phyloP scores from a whole-genome alignment of 2,888 invertebrate species.

The Lycaena phlaeas region DNA sequence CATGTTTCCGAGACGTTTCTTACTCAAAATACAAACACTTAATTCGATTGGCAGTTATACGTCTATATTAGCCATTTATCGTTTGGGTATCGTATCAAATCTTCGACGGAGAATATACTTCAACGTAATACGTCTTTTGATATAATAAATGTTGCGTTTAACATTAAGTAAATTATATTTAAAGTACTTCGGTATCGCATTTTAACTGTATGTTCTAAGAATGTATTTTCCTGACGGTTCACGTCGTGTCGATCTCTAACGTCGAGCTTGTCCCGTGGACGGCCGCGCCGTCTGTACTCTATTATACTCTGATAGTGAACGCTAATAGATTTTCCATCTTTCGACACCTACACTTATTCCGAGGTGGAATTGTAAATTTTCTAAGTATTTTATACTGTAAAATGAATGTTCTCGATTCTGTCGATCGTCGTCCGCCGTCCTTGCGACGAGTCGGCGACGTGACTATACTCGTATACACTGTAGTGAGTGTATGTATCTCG shows the following conservation, averaged over 20 bases:
- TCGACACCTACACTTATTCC: slow-evolving; percentile 38
- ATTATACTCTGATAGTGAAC: slow-evolving; percentile 22
- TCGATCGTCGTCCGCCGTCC: slow-evolving; percentile 37
- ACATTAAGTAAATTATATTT: slow-evolving; percentile 55
- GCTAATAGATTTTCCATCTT: slow-evolving; percentile 31
- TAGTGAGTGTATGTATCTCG: slow-evolving; percentile 30
- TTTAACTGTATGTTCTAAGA: slow-evolving; percentile 54
- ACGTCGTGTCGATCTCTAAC: slow-evolving; percentile 38
- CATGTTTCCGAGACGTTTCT: slow-evolving; percentile 19
- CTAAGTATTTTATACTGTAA: slow-evolving; percentile 70
- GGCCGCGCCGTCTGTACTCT: slow-evolving; percentile 20
- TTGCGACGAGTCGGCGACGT: slow-evolving; percentile 30
- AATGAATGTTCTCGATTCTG: slow-evolving; percentile 54
- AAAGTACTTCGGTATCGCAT: slow-evolving; percentile 66
- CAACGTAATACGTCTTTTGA: slow-evolving; percentile 60
- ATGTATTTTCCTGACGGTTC: slow-evolving; percentile 47
- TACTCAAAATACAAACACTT: slow-evolving; percentile 16
- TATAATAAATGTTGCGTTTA: slow-evolving; percentile 52
- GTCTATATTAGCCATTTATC: slow-evolving; percentile 14
- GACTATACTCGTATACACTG: slow-evolving; percentile 29
- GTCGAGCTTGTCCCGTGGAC: slow-evolving; percentile 24
- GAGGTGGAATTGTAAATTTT: slow-evolving; percentile 67
- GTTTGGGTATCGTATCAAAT: slow-evolving; percentile 54
- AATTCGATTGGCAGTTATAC: slow-evolving; percentile 27
- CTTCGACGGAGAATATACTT: slow-evolving; percentile 48